phyloP scores from a whole-genome alignment of 2,797 vertebrate genomes.

The Clamator glandarius region DNA sequence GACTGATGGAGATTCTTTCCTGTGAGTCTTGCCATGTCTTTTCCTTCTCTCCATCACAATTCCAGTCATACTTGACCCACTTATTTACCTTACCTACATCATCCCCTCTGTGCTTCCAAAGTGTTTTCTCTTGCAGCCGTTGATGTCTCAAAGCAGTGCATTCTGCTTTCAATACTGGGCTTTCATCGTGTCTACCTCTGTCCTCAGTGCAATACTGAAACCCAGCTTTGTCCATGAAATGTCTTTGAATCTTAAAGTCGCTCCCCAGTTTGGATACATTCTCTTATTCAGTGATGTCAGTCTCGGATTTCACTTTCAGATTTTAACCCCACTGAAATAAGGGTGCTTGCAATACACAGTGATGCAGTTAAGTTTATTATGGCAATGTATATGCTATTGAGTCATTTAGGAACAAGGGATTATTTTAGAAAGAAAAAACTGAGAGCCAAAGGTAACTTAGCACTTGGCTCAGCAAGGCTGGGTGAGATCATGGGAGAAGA shows the following conservation, averaged over 20 bases:
- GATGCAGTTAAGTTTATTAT: not conserved
- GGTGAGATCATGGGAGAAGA: constrained; percentile 1
- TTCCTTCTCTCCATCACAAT: not conserved
- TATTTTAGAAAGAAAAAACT: not conserved
- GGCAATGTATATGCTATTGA: not conserved
- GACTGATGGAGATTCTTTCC: constrained; percentile 7
- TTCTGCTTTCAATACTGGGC: not conserved
- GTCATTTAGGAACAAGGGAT: not conserved
- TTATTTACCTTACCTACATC: not conserved
- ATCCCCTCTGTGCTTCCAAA: not conserved
- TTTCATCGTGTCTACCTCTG: not conserved
- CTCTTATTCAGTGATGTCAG: not conserved
- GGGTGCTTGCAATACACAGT: not conserved
- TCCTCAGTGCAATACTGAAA: not conserved
- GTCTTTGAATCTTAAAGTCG: fast-evolving
- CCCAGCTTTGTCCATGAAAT: fast-evolving
- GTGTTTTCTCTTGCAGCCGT: not conserved
- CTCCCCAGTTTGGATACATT: not conserved
- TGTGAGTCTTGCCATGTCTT: not conserved
- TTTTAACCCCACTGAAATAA: not conserved
- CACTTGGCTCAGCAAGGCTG: not conserved
- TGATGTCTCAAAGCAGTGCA: not conserved
- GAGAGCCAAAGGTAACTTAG: not conserved
- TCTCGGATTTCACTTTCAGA: not conserved
- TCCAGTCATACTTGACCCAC: not conserved